Conservation (phyloP, 2,888 invertebrate genomes). For the Sesia bembeciformis region DNA sequence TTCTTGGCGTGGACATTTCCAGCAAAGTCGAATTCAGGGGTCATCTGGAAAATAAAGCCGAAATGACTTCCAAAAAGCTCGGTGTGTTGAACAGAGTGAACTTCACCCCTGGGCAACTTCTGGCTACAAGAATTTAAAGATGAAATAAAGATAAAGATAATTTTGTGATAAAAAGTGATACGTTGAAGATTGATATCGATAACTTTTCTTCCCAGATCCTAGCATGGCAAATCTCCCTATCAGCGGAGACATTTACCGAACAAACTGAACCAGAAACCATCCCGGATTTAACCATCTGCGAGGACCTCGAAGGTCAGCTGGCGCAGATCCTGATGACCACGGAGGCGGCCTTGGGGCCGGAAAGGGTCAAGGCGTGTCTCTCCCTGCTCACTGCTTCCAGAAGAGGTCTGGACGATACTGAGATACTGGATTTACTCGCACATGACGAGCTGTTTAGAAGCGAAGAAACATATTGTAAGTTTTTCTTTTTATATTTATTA, state of each 20-base stretch:
- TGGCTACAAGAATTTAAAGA: too few relatives aligned
- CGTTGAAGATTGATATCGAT: background rate
- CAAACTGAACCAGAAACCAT: constrained; percentile 48
- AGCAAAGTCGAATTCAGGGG: too few relatives aligned
- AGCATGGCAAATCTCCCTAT: constrained; percentile 69
- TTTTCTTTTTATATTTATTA: background rate
- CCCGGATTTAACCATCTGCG: constrained; percentile 54
- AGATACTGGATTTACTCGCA: constrained; percentile 82
- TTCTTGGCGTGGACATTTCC: too few relatives aligned
- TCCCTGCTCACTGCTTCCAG: constrained; percentile 83
- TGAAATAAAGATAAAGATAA: too few relatives aligned
- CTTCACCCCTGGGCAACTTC: too few relatives aligned
- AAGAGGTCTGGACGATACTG: constrained; percentile 86
- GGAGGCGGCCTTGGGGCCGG: constrained; percentile 78
- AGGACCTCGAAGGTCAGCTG: constrained; percentile 75
- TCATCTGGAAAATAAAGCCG: too few relatives aligned
- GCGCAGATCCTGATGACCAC: constrained; percentile 78
- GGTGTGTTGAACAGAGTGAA: too few relatives aligned
- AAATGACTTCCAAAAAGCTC: too few relatives aligned
- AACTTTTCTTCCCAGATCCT: constrained; percentile 40
- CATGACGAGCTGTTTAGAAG: constrained; percentile 78
- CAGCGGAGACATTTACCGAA: constrained; percentile 62
- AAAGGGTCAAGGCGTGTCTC: constrained; percentile 78
- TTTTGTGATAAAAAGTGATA: background rate
- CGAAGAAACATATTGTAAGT: constrained; percentile 77